Percentiles rank a stretch among this genome's conserved stretches.
These are phyloP conservation scores for Cabera pusaria DNA, from an alignment of 2,888 invertebrate genomes.

Conservation along the genomic window DNA sequence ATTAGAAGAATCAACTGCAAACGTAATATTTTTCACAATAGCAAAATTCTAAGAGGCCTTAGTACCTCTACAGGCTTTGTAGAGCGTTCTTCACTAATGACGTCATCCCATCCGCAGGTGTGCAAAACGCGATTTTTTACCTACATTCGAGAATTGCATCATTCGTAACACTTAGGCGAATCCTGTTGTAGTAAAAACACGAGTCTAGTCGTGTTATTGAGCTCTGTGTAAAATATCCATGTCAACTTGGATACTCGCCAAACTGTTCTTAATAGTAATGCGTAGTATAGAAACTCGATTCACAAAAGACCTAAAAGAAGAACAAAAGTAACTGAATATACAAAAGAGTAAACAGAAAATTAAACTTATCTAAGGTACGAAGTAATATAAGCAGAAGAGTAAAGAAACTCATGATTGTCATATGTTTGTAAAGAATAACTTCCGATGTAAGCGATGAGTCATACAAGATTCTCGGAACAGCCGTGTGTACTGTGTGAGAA, in stretches of 20 bases:
- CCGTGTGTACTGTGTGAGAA: constrained; percentile 33
- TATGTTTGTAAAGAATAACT: constrained; percentile 47
- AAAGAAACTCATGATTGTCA: constrained; percentile 25
- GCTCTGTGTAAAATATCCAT: neutral
- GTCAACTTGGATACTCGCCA: constrained; percentile 13
- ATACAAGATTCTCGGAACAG: constrained; percentile 52
- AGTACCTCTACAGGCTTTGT: constrained; percentile 34
- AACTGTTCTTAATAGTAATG: constrained; percentile 5
- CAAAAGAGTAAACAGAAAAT: constrained; percentile 1
- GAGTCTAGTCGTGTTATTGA: constrained; percentile 1
- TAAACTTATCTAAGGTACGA: constrained; percentile 1
- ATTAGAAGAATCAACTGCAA: too few relatives aligned
- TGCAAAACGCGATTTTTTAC: constrained; percentile 44
- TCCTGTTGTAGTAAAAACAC: constrained; percentile 20
- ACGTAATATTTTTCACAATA: too few relatives aligned
- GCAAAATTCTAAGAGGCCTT: neutral
- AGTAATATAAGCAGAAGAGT: constrained; percentile 3
- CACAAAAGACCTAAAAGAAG: constrained; percentile 2
- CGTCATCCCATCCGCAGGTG: constrained; percentile 56
- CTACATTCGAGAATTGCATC: constrained; percentile 43
- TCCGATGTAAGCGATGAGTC: constrained; percentile 54
- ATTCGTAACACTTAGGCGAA: constrained; percentile 18
- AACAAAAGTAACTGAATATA: constrained; percentile 5
- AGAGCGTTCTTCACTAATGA: constrained; percentile 45
- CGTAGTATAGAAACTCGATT: neutral